A percentile compares a stretch with the other conserved stretches of the same genome.
These are phyloP conservation scores for Phrynocephalus guinanensis DNA, from an alignment of 2,797 vertebrate genomes.

Conservation along the genomic window DNA sequence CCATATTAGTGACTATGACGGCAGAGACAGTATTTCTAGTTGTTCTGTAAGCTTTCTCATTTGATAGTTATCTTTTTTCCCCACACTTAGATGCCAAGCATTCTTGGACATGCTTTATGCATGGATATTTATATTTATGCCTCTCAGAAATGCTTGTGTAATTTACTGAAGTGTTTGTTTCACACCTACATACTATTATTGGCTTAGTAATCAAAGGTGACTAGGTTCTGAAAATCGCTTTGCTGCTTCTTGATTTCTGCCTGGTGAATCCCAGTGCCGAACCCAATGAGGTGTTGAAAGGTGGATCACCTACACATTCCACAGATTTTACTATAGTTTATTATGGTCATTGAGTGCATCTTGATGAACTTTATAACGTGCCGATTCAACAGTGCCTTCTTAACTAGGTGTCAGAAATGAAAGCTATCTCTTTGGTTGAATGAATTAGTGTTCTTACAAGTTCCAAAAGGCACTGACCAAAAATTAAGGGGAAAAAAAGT, in stretches of 20 bases:
- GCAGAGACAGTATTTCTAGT: not conserved
- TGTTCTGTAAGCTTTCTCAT: not conserved
- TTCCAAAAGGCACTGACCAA: not conserved
- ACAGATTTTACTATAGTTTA: not conserved
- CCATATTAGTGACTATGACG: not conserved
- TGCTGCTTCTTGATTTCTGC: not conserved
- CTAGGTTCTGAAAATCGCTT: not conserved
- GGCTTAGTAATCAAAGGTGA: not conserved
- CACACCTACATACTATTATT: not conserved
- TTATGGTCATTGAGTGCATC: constrained; percentile 1
- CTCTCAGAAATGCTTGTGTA: not conserved
- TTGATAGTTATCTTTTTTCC: not conserved
- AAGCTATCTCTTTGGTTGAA: not conserved
- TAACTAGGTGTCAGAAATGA: not conserved
- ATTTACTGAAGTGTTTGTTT: not conserved
- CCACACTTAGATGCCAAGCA: not conserved
- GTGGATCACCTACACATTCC: not conserved
- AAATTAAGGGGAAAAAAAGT: not conserved
- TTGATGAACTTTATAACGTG: not conserved
- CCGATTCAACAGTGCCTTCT: not conserved
- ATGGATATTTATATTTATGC: not conserved
- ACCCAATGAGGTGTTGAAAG: not conserved
- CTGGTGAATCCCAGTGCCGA: not conserved
- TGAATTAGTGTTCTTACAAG: not conserved
- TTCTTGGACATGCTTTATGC: not conserved